phyloP scores from a whole-genome alignment of 2,113 vertebrate species.

The Brachirus orientalis region DNA sequence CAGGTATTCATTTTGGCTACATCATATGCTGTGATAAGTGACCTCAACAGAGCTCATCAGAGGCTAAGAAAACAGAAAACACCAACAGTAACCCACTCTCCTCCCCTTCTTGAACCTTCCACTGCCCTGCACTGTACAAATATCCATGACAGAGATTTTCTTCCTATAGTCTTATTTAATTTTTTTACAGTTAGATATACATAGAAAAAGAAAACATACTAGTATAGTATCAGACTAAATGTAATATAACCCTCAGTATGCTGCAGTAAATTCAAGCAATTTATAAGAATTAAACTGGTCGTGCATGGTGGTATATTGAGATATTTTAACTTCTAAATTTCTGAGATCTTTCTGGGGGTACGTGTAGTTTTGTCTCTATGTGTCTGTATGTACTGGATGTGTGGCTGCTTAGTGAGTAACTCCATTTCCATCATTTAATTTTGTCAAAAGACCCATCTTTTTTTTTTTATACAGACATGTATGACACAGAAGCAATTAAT shows the following conservation, averaged over 20 bases:
- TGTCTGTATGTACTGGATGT: conserved; percentile 43
- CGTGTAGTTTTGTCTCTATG: conserved; percentile 43
- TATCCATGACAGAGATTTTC: conserved; percentile 38
- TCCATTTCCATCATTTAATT: conserved; percentile 40
- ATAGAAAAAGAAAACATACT: conserved; percentile 60
- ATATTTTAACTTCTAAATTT: conserved; percentile 21
- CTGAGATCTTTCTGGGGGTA: conserved; percentile 1
- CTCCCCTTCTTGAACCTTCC: conserved; percentile 32
- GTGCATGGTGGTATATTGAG: conserved; percentile 50
- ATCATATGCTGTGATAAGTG: conserved; percentile 70
- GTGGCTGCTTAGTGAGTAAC: conserved; percentile 36
- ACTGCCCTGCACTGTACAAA: conserved; percentile 56
- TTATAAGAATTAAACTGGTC: conserved; percentile 50
- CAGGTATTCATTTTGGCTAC: conserved; percentile 82
- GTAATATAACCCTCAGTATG: conserved; percentile 55
- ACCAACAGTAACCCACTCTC: conserved; percentile 8
- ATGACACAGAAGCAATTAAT: conserved; percentile 55
- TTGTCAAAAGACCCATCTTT: conserved; percentile 45
- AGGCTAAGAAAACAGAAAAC: conserved; percentile 45
- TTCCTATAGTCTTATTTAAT: conserved; percentile 33
- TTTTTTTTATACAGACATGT: conserved; percentile 48
- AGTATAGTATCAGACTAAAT: conserved; percentile 69
- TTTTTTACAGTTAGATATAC: conserved; percentile 72
- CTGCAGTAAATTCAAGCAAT: conserved; percentile 59
- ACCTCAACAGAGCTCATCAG: conserved; percentile 50